Evolutionary conservation across 2,797 vertebrate species (phyloP).

Genomic region (Gorsachius magnificus): DNA sequence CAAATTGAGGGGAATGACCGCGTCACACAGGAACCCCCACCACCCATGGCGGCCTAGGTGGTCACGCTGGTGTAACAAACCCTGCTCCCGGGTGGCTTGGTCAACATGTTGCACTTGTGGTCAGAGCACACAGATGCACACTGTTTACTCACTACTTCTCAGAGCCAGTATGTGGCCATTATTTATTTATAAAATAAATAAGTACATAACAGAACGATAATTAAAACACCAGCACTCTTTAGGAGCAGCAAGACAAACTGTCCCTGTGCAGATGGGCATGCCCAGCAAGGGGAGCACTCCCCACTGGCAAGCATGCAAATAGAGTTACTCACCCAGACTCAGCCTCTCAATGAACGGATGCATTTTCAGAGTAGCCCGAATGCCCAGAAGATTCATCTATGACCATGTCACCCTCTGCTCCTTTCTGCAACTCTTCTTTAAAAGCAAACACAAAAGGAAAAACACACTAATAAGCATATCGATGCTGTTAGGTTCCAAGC

Average conservation of each 20-base stretch:
- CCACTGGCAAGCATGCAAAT: neutral
- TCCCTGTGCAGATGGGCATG: no score
- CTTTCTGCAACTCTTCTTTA: neutral
- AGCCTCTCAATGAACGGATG: neutral
- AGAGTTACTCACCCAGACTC: neutral
- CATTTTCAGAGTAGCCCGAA: neutral
- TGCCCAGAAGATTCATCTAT: no score
- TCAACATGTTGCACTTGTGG: no score
- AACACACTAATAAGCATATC: neutral
- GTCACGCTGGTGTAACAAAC: no score
- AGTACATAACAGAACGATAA: neutral
- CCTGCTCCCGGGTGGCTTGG: neutral
- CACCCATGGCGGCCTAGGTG: neutral
- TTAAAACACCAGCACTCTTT: neutral
- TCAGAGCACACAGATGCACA: neutral
- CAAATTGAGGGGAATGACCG: neutral
- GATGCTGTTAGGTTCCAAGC: no score
- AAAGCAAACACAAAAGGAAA: neutral
- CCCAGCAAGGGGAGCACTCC: no score
- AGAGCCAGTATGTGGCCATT: neutral
- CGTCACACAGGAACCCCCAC: neutral
- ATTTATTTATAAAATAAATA: no score
- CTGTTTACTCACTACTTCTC: neutral
- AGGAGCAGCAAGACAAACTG: no score
- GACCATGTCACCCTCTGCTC: no score